Percentiles rank a stretch among this genome's conserved stretches.
Conservation (phyloP, 92 coral and sea anemone genomes). For the Scolanthus callimorphus region DNA sequence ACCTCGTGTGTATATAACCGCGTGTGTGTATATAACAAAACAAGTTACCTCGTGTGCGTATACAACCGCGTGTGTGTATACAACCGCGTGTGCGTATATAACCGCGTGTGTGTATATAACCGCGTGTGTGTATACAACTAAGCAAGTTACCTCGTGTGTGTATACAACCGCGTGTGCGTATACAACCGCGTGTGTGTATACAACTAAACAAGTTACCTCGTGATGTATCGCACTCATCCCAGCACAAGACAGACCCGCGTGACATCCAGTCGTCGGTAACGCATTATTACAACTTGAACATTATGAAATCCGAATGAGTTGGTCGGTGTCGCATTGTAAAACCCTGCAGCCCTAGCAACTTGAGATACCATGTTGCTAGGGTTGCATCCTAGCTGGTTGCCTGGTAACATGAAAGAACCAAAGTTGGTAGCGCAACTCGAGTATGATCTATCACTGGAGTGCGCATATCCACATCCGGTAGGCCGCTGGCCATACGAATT, state of each 20-base stretch:
- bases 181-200: no score
- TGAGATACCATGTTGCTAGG: conserved; percentile 17
- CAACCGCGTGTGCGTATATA: no score
- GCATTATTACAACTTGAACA: conserved; percentile 14
- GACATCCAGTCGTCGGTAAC: conserved; percentile 29
- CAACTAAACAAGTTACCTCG: no score
- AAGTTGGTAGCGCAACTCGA: conserved; percentile 26
- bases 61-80: no score
- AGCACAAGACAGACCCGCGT: conserved; percentile 35
- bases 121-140: no score
- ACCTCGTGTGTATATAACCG: no score
- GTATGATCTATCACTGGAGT: conserved; percentile 9
- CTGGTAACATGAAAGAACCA: conserved; percentile 43
- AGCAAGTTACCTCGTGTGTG: no score
- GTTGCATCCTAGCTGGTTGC: conserved; percentile 34
- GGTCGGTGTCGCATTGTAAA: conserved; percentile 5
- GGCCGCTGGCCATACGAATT: conserved; percentile 31
- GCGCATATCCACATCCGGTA: conserved; percentile 40
- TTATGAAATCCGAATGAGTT: conserved; percentile 50
- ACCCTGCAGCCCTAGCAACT: conserved; percentile 38
- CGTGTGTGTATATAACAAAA: no score
- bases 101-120: no score
- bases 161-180: no score
- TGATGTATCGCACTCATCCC: conserved; percentile 13
- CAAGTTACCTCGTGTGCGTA: no score